Evolutionary conservation across 2,113 vertebrate species (phyloP), one percentile per base, ranked within the genome.

Genomic region (Phycodurus eques): DNA sequence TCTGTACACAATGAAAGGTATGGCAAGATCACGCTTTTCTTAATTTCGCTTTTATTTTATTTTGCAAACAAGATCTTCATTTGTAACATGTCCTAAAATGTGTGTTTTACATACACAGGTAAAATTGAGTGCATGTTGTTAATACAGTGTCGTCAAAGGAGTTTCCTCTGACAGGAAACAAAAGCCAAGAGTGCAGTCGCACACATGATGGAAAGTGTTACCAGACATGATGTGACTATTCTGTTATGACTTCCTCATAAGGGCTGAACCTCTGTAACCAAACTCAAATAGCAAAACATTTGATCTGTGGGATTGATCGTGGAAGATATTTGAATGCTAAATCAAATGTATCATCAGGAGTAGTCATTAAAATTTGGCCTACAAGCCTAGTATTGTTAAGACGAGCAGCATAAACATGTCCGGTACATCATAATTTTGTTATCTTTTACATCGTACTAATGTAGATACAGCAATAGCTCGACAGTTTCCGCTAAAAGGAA

Each of bases 141-240:
- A 20, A 42, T 20, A 56, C 20, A 7, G 51, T 20, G 17, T 35
- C 14, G 17, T 35, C 9, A 43, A 57, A 54, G 63, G 27, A 0
- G 44, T 54, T 80, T 88, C 76, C 75, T 78, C 15, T 73, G 8
- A 76, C 74, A 86, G 84, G 82, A 80, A 89, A 65, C 57, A 7
- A 69, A 72, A 79, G 74, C 43, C 75, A 77, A 80, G 70, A 70
- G 17, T 57, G 33, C 54, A 64, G 42, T 20, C 8, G n/a, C 6
- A 53, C 10, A n/a, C 5, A 62, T 7, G 60, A 63, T 10, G 31
- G 4, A 71, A 73, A 59, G 12, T 35, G 14, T 22, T 2, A 53
- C 53, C 22, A 47, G 14, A 8, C 44, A 17, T 51, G 17, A 33
- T 8, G 10, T 49, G n/a, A 39, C 3, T 19, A 8, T 10, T 54